Evolutionary conservation across 2,113 vertebrate genomes (phyloP), one percentile per base, ranked within the genome.

Genomic region (Thermophis baileyi): DNA sequence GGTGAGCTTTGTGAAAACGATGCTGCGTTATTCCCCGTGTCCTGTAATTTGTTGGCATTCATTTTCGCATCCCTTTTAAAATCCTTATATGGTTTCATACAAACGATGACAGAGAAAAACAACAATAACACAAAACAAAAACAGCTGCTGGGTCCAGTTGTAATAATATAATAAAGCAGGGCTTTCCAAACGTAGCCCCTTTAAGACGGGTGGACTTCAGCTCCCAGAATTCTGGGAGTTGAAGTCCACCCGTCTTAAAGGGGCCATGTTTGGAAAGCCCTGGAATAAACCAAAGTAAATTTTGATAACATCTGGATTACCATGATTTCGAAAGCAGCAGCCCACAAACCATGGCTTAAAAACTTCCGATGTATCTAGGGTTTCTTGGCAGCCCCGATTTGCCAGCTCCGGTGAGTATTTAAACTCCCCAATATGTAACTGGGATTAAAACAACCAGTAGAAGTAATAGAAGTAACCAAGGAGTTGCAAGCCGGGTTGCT

Each of bases 341-440:
- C 69, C n/a, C 5, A 18, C n/a, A 74, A 74, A 35, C 14, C n/a
- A 35, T 0, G 6, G n/a, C 2, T 16, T 74, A 2, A 74, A 18
- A 18, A 0, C 2, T 16, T 35, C 30, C 4, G 1, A 63, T 3
- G 10, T 1, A 6, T 4, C n/a, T 16, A 74, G 6, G 35, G 14
- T 74, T 74, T 74, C 40, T 2, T 6, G 16, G 69, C n/a, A 20
- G 6, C 69, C n/a, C 63, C 11, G 1, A 30, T 60, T 60, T 60
- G 25, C 8, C 57, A 27, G n/a, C n/a, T 30, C 57, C 4, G 3
- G 30, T 35, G 63, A 12, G 63, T 2, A 25, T 4, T 18, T 35
- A 0, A 35, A 35, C 30, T 69, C n/a, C 5, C 1, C n/a, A 7
- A 20, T 2, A 6, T 18, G 5, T 74, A 74, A 74, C 0, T 74